These are phyloP conservation scores for Diaperis boleti DNA, from an alignment of 2,888 invertebrate species.

Conservation along the genomic window DNA sequence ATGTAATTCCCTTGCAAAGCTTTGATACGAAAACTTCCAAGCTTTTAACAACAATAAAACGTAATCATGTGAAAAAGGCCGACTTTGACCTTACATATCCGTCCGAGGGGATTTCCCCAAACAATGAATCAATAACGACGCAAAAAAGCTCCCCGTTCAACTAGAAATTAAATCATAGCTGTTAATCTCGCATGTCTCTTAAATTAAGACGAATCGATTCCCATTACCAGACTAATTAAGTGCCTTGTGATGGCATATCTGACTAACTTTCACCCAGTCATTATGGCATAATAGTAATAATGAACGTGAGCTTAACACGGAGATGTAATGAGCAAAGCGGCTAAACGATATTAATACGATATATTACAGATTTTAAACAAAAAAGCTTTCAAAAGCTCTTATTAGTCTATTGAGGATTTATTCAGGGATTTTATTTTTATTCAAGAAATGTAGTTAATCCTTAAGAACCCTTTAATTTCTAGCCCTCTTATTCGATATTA, in stretches of 20 bases:
- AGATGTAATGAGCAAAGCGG: no score
- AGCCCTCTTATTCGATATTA: no score
- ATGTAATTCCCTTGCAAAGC: conserved; percentile 7
- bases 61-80: conserved; percentile 26
- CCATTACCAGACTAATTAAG: conserved; percentile 29
- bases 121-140: conserved; percentile 11
- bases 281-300: conserved; percentile 1
- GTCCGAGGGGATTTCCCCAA: conserved; percentile 8
- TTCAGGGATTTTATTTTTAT: no score
- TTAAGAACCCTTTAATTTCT: no score
- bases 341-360: not conserved
- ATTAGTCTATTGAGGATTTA: no score
- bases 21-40: conserved; percentile 22
- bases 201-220: conserved; percentile 40
- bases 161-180: conserved; percentile 24
- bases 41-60: conserved; percentile 8
- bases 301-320: not conserved
- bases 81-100: conserved; percentile 23
- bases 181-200: conserved; percentile 27
- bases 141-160: conserved; percentile 12
- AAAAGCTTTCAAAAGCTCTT: no score
- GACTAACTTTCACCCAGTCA: conserved; percentile 4
- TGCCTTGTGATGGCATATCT: conserved; percentile 10
- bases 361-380: conserved; percentile 1
- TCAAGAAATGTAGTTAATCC: no score